These are phyloP conservation scores for Oryzias sinensis DNA, from an alignment of 2,797 vertebrate species.

Conservation along the genomic window DNA sequence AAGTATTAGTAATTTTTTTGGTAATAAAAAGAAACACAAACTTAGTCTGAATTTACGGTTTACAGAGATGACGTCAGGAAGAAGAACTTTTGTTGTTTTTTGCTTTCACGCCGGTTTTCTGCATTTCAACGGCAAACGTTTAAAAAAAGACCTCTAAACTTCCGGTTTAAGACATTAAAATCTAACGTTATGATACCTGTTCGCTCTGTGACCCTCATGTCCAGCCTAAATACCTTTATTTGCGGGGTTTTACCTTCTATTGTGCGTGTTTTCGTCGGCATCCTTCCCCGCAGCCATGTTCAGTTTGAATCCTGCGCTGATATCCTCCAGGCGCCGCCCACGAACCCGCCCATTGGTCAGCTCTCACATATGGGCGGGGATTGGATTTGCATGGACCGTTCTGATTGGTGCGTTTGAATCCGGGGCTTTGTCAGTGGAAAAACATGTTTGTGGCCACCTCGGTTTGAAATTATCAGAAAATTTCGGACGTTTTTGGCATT, in stretches of 20 bases:
- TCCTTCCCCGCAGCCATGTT: conserved; percentile 77
- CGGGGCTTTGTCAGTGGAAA: not conserved
- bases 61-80: no score
- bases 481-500: not conserved
- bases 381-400: not conserved
- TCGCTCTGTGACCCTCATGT: no score
- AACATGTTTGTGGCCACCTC: conserved; percentile 2
- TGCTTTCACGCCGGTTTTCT: no score
- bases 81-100: no score
- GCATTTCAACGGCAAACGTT: no score
- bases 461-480: not conserved
- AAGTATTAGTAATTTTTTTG: no score
- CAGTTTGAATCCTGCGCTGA: conserved; percentile 78
- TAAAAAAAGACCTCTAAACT: no score
- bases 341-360: conserved; percentile 51
- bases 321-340: conserved; percentile 40
- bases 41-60: no score
- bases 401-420: conserved; percentile 78
- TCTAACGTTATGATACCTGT: no score
- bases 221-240: no score
- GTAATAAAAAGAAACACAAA: no score
- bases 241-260: conserved; percentile 63
- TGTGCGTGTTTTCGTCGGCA: conserved; percentile 66
- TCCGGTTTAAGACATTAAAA: no score
- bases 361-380: conserved; percentile 13